Percentiles rank a stretch among this genome's conserved stretches.
Conservation (phyloP, 2,888 invertebrate genomes). For the Dioctria linearis region DNA sequence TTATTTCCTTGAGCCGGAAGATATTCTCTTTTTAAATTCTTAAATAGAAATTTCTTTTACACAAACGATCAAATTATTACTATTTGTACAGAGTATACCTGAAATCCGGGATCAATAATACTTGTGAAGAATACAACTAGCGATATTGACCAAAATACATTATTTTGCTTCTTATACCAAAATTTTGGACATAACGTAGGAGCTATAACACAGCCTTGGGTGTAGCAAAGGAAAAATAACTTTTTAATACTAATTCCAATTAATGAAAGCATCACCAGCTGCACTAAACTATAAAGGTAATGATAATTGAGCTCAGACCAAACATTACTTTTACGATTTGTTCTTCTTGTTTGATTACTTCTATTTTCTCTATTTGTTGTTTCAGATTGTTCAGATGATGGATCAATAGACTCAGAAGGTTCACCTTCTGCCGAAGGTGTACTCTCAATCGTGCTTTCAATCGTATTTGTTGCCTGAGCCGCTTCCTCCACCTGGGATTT, state of each 20-base stretch:
- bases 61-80: too few relatives aligned
- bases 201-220: conserved; percentile 74
- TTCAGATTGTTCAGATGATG: conserved; percentile 60
- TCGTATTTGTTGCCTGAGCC: too few relatives aligned
- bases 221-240: conserved; percentile 69
- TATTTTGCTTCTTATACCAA: conserved; percentile 72
- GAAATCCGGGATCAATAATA: conserved; percentile 68
- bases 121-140: conserved; percentile 73
- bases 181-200: conserved; percentile 78
- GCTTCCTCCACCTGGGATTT: background rate
- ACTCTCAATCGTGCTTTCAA: background rate
- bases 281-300: conserved; percentile 79
- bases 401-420: conserved; percentile 62
- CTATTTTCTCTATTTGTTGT: conserved; percentile 56
- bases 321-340: background rate
- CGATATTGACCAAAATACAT: conserved; percentile 69
- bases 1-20: conserved; percentile 80
- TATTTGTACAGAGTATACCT: conserved; percentile 61
- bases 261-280: conserved; percentile 77
- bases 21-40: conserved; percentile 69
- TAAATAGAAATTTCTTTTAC: background rate
- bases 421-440: conserved; percentile 54
- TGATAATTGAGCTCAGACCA: conserved; percentile 61
- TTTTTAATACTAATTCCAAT: conserved; percentile 68
- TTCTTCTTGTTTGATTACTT: conserved; percentile 38